Conservation (phyloP, 2,113 vertebrate genomes). For the Gnathochromis pfefferi region DNA sequence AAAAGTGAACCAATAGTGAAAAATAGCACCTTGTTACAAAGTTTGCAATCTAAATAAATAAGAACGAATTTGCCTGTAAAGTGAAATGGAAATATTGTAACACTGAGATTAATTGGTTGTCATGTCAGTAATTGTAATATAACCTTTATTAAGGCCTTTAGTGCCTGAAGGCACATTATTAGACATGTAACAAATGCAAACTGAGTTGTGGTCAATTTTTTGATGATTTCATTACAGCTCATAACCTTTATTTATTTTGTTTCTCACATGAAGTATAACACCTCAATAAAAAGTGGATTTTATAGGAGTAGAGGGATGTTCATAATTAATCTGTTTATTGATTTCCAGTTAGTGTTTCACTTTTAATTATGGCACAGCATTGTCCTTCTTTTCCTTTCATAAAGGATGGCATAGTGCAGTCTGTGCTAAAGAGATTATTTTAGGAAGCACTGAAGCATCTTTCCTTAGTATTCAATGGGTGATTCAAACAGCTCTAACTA, state of each 20-base stretch:
- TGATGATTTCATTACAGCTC: background rate
- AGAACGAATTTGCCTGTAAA: background rate
- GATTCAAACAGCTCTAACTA: background rate
- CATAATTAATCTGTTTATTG: background rate
- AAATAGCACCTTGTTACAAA: background rate
- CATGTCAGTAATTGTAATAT: background rate
- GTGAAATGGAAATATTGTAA: background rate
- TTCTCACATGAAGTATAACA: background rate
- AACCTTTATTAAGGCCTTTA: background rate
- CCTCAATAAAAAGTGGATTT: background rate
- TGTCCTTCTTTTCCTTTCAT: background rate
- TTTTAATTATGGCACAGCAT: background rate
- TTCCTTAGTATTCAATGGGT: background rate
- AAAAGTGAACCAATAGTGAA: background rate
- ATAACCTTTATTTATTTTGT: background rate
- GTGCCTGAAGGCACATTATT: background rate
- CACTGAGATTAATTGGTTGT: background rate
- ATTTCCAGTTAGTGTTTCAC: background rate
- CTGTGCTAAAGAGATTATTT: background rate
- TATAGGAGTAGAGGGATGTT: rapidly evolving
- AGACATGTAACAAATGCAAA: background rate
- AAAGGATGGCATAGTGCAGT: background rate
- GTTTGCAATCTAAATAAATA: background rate
- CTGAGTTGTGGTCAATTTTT: background rate
- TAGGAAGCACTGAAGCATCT: background rate